Evolutionary conservation across 2,113 vertebrate species (phyloP), one percentile per base, ranked within the genome.

Genomic region (Rafetus swinhoei): DNA sequence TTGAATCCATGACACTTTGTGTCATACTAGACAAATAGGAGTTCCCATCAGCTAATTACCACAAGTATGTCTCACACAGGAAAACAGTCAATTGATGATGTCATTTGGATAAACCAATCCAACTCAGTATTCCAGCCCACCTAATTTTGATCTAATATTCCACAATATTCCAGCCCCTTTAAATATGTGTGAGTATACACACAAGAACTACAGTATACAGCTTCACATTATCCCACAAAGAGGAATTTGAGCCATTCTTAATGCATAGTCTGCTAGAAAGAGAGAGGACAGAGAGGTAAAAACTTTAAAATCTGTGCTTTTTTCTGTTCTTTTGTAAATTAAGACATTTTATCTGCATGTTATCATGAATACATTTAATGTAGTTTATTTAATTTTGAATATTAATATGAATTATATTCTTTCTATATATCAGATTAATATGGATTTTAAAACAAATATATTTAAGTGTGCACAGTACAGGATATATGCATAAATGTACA

Each of bases 21-120:
- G 95, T 97, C 96, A 97, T 94, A 89, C 96, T 95, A 97, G 96
- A 96, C 95, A 97, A 97, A 97, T 93, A 96, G 97, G 97, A 97
- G 93, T 98, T 98, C 98, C 97, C 98, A 98, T 98, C 97, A 98
- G 97, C 97, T 97, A 97, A 97, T 98, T 98, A 97, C 98, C 94
- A 97, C 89, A 98, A 98, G 96, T 96, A 97, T 98, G 98, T 93
- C 97, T 98, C 98, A 98, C 97, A 97, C 97, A 98, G 98, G 97
- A 98, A 98, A 98, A 97, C 94, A 98, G 97, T 98, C 97, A 98
- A 97, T 96, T 89, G 95, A 97, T 98, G 98, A 98, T 97, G 98
- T 98, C 65, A 98, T 98, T 94, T 87, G 88, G 95, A 97, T 97
- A 95, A 97, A 97, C 98, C 98, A 98, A 98, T 98, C 97, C 96